phyloP scores from a whole-genome alignment of 2,797 vertebrate genomes.

The Phataginus tetradactyla region DNA sequence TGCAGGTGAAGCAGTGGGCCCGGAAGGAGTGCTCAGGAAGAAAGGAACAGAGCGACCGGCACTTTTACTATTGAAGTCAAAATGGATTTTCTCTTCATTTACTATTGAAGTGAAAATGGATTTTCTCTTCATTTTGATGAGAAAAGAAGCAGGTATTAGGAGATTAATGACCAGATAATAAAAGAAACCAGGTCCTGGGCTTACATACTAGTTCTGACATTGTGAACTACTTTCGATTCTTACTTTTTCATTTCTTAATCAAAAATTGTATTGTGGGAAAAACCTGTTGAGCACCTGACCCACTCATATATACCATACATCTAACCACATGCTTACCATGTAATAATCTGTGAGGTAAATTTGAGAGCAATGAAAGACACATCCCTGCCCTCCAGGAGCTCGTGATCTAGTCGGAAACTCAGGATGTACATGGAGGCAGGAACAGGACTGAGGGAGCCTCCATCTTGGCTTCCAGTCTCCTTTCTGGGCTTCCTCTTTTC shows the following conservation, averaged over 20 bases:
- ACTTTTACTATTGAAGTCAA: not conserved
- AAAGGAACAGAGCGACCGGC: not conserved
- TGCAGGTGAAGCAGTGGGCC: not conserved
- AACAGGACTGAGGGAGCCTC: not conserved
- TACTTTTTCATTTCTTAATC: not conserved
- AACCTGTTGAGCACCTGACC: not conserved
- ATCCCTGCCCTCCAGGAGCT: too few species aligned
- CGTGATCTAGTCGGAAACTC: not conserved
- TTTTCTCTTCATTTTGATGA: not conserved
- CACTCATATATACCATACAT: fast-evolving
- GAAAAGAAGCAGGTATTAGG: not conserved
- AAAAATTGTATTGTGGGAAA: not conserved
- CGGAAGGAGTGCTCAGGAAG: not conserved
- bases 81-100: not conserved
- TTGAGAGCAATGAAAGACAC: not conserved
- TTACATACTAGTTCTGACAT: not conserved
- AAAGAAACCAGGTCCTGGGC: not conserved
- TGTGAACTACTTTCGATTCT: not conserved
- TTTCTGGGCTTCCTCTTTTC: not conserved
- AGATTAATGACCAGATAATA: not conserved
- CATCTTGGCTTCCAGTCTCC: not conserved
- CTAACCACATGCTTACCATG: not conserved
- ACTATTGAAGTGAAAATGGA: not conserved
- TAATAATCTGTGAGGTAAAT: not conserved
- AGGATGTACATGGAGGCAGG: fast-evolving